A percentile compares a stretch with the other conserved stretches of the same genome.
phyloP scores from a whole-genome alignment of 2,888 invertebrate species.

The Melangyna quadrimaculata region DNA sequence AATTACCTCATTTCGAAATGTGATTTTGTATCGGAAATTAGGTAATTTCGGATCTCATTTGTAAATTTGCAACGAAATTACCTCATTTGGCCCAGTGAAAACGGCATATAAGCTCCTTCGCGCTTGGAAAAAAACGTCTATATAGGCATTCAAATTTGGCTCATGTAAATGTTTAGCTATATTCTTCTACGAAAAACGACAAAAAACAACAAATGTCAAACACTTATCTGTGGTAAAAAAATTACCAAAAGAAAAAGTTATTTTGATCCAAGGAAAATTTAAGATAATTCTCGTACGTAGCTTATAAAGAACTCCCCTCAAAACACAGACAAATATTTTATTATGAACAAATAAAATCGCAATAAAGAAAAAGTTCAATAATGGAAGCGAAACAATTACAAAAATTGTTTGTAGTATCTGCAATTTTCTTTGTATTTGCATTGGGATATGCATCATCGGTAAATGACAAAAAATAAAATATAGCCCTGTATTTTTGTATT shows the following conservation, averaged over 20 bases:
- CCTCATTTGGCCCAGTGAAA: too few relatives aligned
- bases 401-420: background rate
- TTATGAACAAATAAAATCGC: slow-evolving; percentile 36
- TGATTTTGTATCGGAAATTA: too few relatives aligned
- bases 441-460: slow-evolving; percentile 48
- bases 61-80: too few relatives aligned
- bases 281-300: background rate
- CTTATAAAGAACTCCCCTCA: background rate
- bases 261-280: background rate
- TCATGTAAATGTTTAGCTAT: background rate
- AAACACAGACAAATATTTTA: background rate
- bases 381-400: slow-evolving; percentile 30
- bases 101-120: too few relatives aligned
- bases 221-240: background rate
- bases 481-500: background rate
- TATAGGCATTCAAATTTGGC: too few relatives aligned
- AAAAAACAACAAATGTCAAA: background rate
- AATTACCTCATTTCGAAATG: too few relatives aligned
- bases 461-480: background rate
- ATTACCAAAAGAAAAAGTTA: background rate
- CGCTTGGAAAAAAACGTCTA: too few relatives aligned
- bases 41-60: too few relatives aligned
- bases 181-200: background rate
- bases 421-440: slow-evolving; percentile 30
- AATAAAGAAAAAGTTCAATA: background rate